Evolutionary conservation across 2,888 invertebrate species (phyloP), one percentile per base, ranked within the genome.

Genomic region (Epirrita christyi): DNA sequence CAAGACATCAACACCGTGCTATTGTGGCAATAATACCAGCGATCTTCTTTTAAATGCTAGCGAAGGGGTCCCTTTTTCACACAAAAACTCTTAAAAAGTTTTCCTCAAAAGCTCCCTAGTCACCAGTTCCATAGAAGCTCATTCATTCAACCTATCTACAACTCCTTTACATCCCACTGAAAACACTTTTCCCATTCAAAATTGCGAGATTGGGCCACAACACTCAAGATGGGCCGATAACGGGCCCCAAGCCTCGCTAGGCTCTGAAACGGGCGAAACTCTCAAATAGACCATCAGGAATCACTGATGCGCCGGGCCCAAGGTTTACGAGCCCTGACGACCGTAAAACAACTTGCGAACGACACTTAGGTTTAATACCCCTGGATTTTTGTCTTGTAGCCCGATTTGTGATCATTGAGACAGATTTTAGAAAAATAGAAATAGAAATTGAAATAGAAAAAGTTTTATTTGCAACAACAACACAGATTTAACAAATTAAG

Each of bases 271-370:
- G 63, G 67, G 68, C 73, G 71, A 79, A 83, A 85, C 83, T 87
- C 89, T 83, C 87, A 86, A 90, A 91, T 85, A 88, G 90, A 88
- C 91, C 88, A 90, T 91, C 90, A 89, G 83, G 85, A 85, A 87
- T 88, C 88, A 88, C 83, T 84, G 86, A 81, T 79, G 77, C 71
- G 73, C 74, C 73, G 69, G 75, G 71, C 72, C 77, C 76, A 73
- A 77, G 83, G 81, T 89, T 89, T 89, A 88, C 86, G 83, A 84
- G 70, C 83, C 78, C 76, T 76, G 79, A 76, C 74, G 72, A 77
- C 81, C 82, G 84, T 87, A 86, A 86, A 88, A 88, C 86, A 83
- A 81, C 82, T 81, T 78, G 84, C 75, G 78, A 88, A 88, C 85
- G 85, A 83, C 86, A 84, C 85, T 83, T 80, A 67, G 67, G 80